Evolutionary conservation across 2,797 vertebrate species (phyloP), one percentile per base, ranked within the genome.

Genomic region (Sylvia borin): DNA sequence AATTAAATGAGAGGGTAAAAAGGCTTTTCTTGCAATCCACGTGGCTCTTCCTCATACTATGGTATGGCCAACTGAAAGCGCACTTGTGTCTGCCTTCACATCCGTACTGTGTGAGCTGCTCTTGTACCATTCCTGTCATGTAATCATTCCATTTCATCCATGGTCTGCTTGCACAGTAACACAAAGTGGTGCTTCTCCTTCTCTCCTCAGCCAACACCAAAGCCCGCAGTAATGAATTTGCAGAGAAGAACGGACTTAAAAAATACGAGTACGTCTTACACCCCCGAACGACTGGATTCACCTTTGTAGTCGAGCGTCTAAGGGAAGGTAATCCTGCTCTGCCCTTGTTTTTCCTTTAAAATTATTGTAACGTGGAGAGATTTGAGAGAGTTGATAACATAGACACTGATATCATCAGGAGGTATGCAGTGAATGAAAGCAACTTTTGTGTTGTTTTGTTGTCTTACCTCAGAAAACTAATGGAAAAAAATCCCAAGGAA

Each of bases 221-320:
- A 95, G 97, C 98, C 60, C 98, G 98, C 92, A 99, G 99, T 84
- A 97, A 99, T 16, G 97, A 95, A 31, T 99, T 99, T 48, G 99
- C 99, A 26, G 98, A 97, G 74, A 98, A 99, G 97, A 99, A 99
- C 4, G 98, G 98, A 72, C 98, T 99, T 84, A 98, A 98, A 13
- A 99, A 99, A 92, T 99, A 98, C 0, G 98, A 99, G 55, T 99
- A 99, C 15, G 99, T 99, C 71, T 98, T 99, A 29, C 99, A 99
- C 93, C 99, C 99, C 0, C 98, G 99, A 91, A 99, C 99, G 36
- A 99, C 99, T 4, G 99, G 99, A 45, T 99, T 99, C 97, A 99
- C 99, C 96, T 99, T 99, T 96, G 99, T 99, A 48, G 99, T 99
- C 58, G 98, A 99, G 72, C 98, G 96, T 75, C 98, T 99, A 43